Evolutionary conservation across 2,113 vertebrate genomes (phyloP), one percentile per base, ranked within the genome.

Genomic region (Lichenostomus cassidix): DNA sequence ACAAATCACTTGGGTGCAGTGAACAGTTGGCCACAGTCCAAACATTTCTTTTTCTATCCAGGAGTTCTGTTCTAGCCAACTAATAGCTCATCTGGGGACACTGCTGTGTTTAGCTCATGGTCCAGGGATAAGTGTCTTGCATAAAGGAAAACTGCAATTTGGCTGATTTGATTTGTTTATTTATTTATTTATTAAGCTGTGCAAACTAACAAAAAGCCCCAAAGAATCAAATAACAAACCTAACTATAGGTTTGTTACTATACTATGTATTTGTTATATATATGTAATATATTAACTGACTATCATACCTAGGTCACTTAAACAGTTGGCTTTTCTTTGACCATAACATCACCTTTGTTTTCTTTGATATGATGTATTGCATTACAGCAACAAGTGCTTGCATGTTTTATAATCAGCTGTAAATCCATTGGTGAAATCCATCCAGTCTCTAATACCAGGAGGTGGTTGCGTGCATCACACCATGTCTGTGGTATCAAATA

Each of bases 11-110:
- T 91, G 92, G 39, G 55, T 74, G 52, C 55, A 70, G 63, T 80
- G 84, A 95, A 25, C 46, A 41, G 19, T 82, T 95, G 95, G 82
- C 82, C 39, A 35, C 59, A 47, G 39, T 92, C 90, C 94, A 95
- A 56, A 68, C 25, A 67, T 4, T 88, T 76, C 23, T 83, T 89
- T 87, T 91, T 55, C 55, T 86, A 14, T 83, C 49, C 25, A 42
- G 15, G 28, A 46, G 37, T 79, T 83, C 69, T 84, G 11, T 91
- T 88, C 18, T 74, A 81, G 25, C 49, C 46, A 83, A 3, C 62
- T 84, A 67, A 87, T 27, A 78, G 58, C 79, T 93, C 68, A 53
- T 87, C 25, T 93, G 87, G 74, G 83, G 52, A 74, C 33, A 22
- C 2, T 58, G 42, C 60, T 91, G 29, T 79, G 24, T 78, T 70